Conservation (phyloP, 2,888 invertebrate species). For the Ophion ellenae region DNA sequence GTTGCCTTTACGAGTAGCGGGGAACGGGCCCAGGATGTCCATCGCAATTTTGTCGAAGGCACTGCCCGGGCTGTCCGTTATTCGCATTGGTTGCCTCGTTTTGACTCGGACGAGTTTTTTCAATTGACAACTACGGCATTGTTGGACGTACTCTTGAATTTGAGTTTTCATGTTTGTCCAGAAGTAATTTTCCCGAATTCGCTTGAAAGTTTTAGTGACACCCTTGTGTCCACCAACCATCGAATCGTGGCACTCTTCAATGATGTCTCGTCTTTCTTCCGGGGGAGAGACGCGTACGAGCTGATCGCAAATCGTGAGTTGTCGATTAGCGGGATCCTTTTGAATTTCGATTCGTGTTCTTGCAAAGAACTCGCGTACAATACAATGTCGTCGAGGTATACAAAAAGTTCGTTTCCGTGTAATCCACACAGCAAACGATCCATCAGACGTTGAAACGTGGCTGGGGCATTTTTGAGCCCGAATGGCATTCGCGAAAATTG, state of each 20-base stretch:
- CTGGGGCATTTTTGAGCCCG: no score
- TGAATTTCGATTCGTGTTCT: neutral
- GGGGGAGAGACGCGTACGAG: neutral
- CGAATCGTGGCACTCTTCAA: conserved; percentile 14
- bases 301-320: neutral
- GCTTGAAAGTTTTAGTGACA: neutral
- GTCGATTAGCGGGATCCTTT: no score
- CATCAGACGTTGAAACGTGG: conserved; percentile 39
- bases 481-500: conserved; percentile 12
- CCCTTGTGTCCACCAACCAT: conserved; percentile 8
- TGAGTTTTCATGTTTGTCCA: conserved; percentile 51
- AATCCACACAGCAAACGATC: conserved; percentile 35
- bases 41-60: conserved; percentile 30
- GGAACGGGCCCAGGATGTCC: conserved; percentile 60
- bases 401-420: conserved; percentile 55
- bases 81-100: conserved; percentile 40
- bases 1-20: conserved; percentile 50
- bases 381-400: conserved; percentile 74
- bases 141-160: conserved; percentile 19
- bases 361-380: conserved; percentile 4
- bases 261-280: conserved; percentile 9
- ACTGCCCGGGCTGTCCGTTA: neutral
- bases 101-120: neutral
- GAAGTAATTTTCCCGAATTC: conserved; percentile 17
- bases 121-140: neutral